A percentile compares a stretch with the other conserved stretches of the same genome.
phyloP scores from a whole-genome alignment of 2,888 invertebrate species.

The Linnaemya tessellans region DNA sequence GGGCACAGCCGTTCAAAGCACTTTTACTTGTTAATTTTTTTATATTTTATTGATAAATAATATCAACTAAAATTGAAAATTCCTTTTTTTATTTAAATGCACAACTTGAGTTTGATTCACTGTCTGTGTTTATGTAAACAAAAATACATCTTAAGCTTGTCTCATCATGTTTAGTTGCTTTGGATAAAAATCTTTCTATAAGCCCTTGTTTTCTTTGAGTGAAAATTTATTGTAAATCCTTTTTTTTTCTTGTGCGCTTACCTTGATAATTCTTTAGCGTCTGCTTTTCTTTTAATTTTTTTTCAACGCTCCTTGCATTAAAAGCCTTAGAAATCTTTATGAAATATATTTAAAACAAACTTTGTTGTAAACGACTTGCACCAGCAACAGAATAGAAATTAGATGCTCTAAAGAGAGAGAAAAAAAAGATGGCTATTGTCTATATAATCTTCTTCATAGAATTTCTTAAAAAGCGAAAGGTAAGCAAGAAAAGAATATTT shows the following conservation, averaged over 20 bases:
- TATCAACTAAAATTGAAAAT: too few species aligned
- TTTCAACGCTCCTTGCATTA: not conserved
- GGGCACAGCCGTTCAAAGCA: too few species aligned
- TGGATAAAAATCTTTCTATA: too few species aligned
- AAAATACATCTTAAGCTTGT: too few species aligned
- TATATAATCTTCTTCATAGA: not conserved
- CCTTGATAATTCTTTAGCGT: not conserved
- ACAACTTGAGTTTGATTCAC: too few species aligned
- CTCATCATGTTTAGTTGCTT: too few species aligned
- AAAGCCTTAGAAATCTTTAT: not conserved
- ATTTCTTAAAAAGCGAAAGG: not conserved
- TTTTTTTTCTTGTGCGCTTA: not conserved
- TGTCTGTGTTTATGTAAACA: too few species aligned
- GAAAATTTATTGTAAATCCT: not conserved
- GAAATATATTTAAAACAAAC: not conserved
- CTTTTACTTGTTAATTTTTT: too few species aligned
- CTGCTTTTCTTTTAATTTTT: not conserved
- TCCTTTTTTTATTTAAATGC: too few species aligned
- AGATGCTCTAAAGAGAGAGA: not conserved
- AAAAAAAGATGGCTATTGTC: not conserved
- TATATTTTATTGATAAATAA: too few species aligned
- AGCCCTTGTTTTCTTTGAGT: not conserved
- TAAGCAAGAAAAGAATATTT: not conserved
- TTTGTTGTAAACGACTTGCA: not conserved
- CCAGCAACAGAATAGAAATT: not conserved